Evolutionary conservation across 92 coral and sea anemone species (phyloP), one percentile per base, ranked within the genome.

Genomic region (Porites divaricata): DNA sequence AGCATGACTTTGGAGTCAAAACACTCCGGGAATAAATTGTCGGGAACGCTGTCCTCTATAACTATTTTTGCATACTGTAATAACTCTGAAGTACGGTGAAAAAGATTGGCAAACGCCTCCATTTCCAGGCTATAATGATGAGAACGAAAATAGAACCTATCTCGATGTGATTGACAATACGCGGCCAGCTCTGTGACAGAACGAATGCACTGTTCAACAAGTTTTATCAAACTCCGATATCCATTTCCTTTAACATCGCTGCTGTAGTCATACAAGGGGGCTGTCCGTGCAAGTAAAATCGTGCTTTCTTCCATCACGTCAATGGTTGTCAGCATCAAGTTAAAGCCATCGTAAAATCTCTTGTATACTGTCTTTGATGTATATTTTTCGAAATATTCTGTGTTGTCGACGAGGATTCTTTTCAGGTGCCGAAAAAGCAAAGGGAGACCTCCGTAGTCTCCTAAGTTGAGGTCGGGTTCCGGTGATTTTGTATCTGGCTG

Each of bases 121-220:
- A 96, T 85, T 77, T 96, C 99, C 28, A 92, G 81, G 35, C 98
- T 92, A 76, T 96, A 96, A 64, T 96, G 99, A 71, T 96, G 98
- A 14, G 98, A 84, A 81, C 99, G 91, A 70, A 96, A 96, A 75
- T 90, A 92, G 73, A 96, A 91, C 67, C 93, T 84, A 53, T 91
- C 93, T 66, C 99, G 91, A 91, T 96, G 93, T 1, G 82, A 79
- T 51, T 90, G 91, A 78, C 98, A 96, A 81, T 94, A 89, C 23
- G 85, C 90, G 45, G 95, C 86, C 57, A 96, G 67, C 41, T 95
- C 98, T 24, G 98, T 85, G 25, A 96, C 87, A 41, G 94, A 86
- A 68, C 96, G 88, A 51, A 96, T 87, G 28, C 98, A 86, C 35
- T 95, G 90, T 74, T 96, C 95, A 8, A 94, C 75, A 11, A 96